Percentiles rank a stretch among this genome's conserved stretches.
phyloP scores from a whole-genome alignment of 2,888 invertebrate species.

The Heteromurus nitidus region DNA sequence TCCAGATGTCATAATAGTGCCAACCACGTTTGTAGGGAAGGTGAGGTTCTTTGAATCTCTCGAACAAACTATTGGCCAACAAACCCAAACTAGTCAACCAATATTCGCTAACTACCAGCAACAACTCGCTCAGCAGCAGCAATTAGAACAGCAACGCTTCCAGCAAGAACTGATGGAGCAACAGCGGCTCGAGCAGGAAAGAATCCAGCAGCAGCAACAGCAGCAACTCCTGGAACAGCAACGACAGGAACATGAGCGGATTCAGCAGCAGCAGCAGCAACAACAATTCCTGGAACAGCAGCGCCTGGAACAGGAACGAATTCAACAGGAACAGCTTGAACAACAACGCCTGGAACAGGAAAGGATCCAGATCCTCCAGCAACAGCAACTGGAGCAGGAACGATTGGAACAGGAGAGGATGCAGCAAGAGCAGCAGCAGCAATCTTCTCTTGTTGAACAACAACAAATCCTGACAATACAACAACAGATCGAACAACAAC shows the following conservation, averaged over 20 bases:
- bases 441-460: slow-evolving; percentile 35
- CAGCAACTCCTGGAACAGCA: slow-evolving; percentile 33
- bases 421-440: slow-evolving; percentile 44
- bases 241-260: slow-evolving; percentile 28
- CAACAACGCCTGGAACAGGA: slow-evolving; percentile 37
- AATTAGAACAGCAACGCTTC: slow-evolving; percentile 16
- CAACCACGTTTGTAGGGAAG: slow-evolving; percentile 71
- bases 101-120: slow-evolving; percentile 44
- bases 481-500: slow-evolving; percentile 47
- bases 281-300: slow-evolving; percentile 41
- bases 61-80: slow-evolving; percentile 64
- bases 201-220: slow-evolving; percentile 22
- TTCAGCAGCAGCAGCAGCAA: slow-evolving; percentile 57
- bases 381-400: slow-evolving; percentile 45
- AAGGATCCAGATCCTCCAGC: slow-evolving; percentile 44
- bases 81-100: slow-evolving; percentile 59
- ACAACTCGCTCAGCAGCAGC: slow-evolving; percentile 42
- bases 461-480: slow-evolving; percentile 42
- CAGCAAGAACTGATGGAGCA: slow-evolving; percentile 39
- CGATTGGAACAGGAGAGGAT: slow-evolving; percentile 43
- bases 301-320: slow-evolving; percentile 45
- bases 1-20: slow-evolving; percentile 69
- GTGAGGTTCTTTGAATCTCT: slow-evolving; percentile 70
- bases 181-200: slow-evolving; percentile 49
- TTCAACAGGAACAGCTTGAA: slow-evolving; percentile 20